Evolutionary conservation across 2,888 invertebrate genomes (phyloP), one percentile per base, ranked within the genome.

Genomic region (Oxycera nigricornis): DNA sequence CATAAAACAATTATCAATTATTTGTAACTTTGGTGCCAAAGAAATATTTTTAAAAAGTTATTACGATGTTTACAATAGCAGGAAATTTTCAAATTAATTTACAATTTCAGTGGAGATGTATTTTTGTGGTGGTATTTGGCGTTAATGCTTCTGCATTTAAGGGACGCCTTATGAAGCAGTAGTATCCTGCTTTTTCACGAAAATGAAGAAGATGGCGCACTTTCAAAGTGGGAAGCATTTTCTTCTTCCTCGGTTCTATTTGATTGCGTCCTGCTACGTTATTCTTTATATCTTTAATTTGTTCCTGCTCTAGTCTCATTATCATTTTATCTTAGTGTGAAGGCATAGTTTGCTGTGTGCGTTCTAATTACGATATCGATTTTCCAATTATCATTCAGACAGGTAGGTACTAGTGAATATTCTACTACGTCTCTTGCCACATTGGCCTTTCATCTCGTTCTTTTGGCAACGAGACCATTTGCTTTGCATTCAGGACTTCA

Each of bases 341-440:
- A 28, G n/a, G 31, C 9, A 61, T 17, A 31, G 46, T 68, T 55
- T 7, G n/a, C 70, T 70, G 20, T 70, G 68, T 65, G 65, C 30
- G 65, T 57, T 28, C 57, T 72, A 75, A 75, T 72, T 65, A 61
- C 17, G 31, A 57, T 57, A 75, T 75, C 74, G 74, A 75, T 75
- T 75, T 75, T 75, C 55, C 61, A 75, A 75, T 75, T 75, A 75
- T 75, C 74, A 75, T 72, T 72, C 57, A 75, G 65, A 72, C 65
- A 41, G 67, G 59, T 67, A 31, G 52, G 55, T 55, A 70, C 31
- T 1, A 31, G 55, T 20, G 31, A 70, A 70, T 52, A 52, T 70
- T 65, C 65, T 41, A 41, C 24, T 9, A 55, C 2, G n/a, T 9
- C 55, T 55, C 55, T 24, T 55, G 9, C 20, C 6, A 1, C 24